Base-by-base conservation (phyloP, 2,113 vertebrate species). In the Petaurus breviceps region DNA sequence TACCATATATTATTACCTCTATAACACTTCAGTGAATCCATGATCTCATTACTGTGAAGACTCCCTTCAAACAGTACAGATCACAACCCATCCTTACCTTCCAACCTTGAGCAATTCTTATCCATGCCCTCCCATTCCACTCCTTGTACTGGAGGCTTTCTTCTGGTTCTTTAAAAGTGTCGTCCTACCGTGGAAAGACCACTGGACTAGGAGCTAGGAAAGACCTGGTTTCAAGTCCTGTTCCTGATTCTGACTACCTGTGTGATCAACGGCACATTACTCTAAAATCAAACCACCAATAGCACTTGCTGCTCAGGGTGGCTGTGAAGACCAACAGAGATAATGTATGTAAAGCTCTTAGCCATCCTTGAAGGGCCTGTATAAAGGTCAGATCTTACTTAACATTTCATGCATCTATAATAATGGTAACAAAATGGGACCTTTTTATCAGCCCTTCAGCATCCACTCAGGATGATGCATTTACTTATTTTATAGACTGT, bases 341-440 rank as follows among this genome's bases (percentile, higher is more conserved):
- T 37, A 77, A 43, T 43, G 16, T 77, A 22, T 43, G 37, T n/a
- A 77, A 77, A 43, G 14, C 16, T 77, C 19, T 77, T 7, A 19
- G 68, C n/a, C 68, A 8, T 23, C n/a, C n/a, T 23, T 84, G n/a
- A 84, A 84, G 4, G 14, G 12, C 37, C 61, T n/a, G 14, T n/a
- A 19, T 1, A 77, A 77, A 77, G 19, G 16, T 84, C n/a, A 84
- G 68, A 61, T 19, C 37, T 43, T 23, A 84, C 68, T 84, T 43
- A 43, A 43, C n/a, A 84, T 84, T 84, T 84, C 19, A 43, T 84
- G 37, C 68, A 84, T 43, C 68, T 84, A 84, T 43, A 84, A 84
- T 84, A 84, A 84, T 19, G 68, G 12, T 55, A 51, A 47, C 91
- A 31, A 92, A 95, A 84, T 91, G 90, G 97, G 91, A 97, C 55